Conservation (phyloP, 2,113 vertebrate species). For the Rhombomys opimus region DNA sequence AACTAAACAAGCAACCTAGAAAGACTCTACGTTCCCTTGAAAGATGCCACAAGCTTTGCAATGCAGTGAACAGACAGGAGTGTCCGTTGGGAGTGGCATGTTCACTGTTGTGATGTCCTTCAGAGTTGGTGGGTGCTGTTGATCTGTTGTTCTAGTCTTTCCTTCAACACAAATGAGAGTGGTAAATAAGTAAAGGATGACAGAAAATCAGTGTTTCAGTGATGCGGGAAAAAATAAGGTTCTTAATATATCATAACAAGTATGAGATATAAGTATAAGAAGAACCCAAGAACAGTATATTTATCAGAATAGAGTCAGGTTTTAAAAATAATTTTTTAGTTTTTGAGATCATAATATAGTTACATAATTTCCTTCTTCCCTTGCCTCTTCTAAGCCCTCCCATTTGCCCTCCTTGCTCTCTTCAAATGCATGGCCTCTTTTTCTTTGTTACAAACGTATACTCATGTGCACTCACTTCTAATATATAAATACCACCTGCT, state of each 20-base stretch:
- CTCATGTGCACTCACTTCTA: neutral
- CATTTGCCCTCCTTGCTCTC: neutral
- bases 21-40: neutral
- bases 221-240: conserved; percentile 4
- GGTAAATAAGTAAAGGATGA: neutral
- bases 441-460: neutral
- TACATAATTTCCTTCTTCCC: neutral
- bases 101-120: neutral
- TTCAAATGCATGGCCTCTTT: neutral
- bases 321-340: neutral
- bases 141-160: neutral
- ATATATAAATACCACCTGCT: neutral
- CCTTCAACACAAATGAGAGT: neutral
- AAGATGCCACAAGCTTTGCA: neutral
- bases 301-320: neutral
- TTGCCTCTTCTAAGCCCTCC: too few relatives aligned
- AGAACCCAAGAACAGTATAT: neutral
- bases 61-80: neutral
- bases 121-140: neutral
- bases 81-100: neutral
- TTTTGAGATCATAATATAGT: neutral
- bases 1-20: neutral
- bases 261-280: neutral
- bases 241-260: neutral
- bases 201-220: conserved; percentile 28